Conservation (phyloP, 2,113 vertebrate species). For the Gobius niger region DNA sequence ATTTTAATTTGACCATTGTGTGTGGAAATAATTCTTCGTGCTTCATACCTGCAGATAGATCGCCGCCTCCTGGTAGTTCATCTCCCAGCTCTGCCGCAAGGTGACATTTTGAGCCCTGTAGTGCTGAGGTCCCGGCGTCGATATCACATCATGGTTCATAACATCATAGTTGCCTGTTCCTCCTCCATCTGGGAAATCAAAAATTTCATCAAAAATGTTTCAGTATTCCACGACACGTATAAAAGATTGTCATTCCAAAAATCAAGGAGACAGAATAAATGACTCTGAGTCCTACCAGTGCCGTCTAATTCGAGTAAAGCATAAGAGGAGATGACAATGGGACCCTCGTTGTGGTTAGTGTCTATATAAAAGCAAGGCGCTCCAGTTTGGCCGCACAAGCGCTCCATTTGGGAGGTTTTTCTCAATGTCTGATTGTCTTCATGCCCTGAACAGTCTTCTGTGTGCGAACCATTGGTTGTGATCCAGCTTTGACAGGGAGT, state of each 20-base stretch:
- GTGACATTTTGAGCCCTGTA: constrained; percentile 72
- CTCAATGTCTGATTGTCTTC: constrained; percentile 17
- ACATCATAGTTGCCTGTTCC: constrained; percentile 73
- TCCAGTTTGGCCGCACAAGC: constrained; percentile 21
- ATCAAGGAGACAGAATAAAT: not conserved
- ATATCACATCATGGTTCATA: constrained; percentile 66
- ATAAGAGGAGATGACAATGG: constrained; percentile 58
- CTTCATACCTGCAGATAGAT: constrained; percentile 93
- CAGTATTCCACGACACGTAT: not conserved
- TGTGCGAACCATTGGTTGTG: constrained; percentile 28
- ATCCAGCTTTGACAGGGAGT: constrained; percentile 35
- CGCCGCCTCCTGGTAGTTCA: constrained; percentile 96
- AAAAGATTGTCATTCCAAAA: not conserved
- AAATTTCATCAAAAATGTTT: not conserved
- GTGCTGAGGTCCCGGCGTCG: constrained; percentile 76
- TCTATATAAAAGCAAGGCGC: constrained; percentile 44
- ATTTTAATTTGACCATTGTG: not conserved
- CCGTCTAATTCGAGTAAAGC: constrained; percentile 47
- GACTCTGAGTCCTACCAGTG: constrained; percentile 46
- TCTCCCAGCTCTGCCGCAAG: constrained; percentile 88
- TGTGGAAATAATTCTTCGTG: not conserved
- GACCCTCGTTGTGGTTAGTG: constrained; percentile 40
- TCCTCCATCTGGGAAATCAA: constrained; percentile 70
- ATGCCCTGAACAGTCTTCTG: constrained; percentile 11
- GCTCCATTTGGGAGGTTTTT: constrained; percentile 59